Base-by-base conservation (phyloP, 2,797 vertebrate genomes). In the Enteromius fasciolatus region DNA sequence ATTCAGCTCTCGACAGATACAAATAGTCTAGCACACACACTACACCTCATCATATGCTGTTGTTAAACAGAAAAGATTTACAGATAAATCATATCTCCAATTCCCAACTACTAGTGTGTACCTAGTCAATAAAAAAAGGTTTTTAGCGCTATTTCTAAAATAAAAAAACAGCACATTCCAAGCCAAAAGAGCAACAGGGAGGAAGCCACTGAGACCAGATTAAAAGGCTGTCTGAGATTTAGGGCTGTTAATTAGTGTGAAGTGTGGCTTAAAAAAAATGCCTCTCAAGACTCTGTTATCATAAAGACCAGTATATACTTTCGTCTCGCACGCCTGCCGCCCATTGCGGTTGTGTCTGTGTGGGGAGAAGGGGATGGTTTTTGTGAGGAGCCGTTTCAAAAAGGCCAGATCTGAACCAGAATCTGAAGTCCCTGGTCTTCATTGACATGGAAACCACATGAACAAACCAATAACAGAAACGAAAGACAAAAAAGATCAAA, bases 211-310 rank as follows among this genome's bases (percentile, higher is more conserved):
- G 36, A 88, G 88, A 89, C 78, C 70, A 83, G 89, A 78, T 88
- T 66, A 79, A 78, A 15, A 81, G 84, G 85, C 48, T 82, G 87
- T 87, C 89, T 90, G 82, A 67, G 88, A 89, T 88, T 54, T 87
- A 87, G 84, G 84, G 83, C 83, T 87, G 83, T 87, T 91, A 91
- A 92, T 91, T 90, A 88, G 87, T 83, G 86, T 83, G 76, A 88
- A 85, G 81, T 50, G 87, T 59, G 69, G 84, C 76, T 20, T 85
- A 87, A 87, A 88, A 91, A 90, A 83, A 57, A 15, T 23, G 74
- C 70, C 80, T 83, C 23, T 52, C 75, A 50, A 14, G 86, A 87
- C 84, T 83, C 85, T 78, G 69, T 83, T 85, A 85, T 87, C 86
- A 89, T 87, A 89, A 91, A 89, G 57, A 59, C 36, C 36, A 31